Conservation (phyloP, 1,140 invertebrate species). For the Lepidurus apus region DNA sequence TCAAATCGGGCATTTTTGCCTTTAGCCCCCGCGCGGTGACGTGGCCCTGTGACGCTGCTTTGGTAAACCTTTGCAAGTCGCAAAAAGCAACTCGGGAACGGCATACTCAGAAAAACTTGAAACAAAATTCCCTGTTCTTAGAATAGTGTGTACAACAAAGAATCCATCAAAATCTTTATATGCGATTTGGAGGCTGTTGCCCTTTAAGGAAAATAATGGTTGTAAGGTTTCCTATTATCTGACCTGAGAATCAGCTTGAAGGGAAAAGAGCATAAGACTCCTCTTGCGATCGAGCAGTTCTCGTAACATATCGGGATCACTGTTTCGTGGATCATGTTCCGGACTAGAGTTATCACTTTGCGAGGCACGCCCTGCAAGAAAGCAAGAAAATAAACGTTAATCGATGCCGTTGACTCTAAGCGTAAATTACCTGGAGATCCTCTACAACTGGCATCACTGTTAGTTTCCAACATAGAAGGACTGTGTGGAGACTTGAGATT, state of each 20-base stretch:
- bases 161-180: neutral
- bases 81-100: neutral
- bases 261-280: conserved; percentile 60
- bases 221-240: conserved; percentile 44
- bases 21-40: no score
- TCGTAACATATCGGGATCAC: conserved; percentile 64
- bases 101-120: neutral
- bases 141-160: conserved; percentile 28
- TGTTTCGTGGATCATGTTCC: conserved; percentile 27
- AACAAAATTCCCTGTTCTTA: neutral
- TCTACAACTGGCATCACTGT: conserved; percentile 27
- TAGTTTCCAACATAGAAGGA: conserved; percentile 41
- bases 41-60: no score
- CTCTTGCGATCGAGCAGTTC: conserved; percentile 83
- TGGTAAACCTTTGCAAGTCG: no score
- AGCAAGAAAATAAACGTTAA: neutral
- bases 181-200: conserved; percentile 34
- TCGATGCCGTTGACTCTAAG: neutral
- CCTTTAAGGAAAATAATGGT: conserved; percentile 24
- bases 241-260: conserved; percentile 71
- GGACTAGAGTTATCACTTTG: conserved; percentile 33
- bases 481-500: conserved; percentile 62
- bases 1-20: no score
- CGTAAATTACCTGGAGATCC: conserved; percentile 26
- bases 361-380: conserved; percentile 22